These are phyloP conservation scores for Drosophila sechellia DNA, from an alignment of 1,140 invertebrate species.

Conservation along the genomic window DNA sequence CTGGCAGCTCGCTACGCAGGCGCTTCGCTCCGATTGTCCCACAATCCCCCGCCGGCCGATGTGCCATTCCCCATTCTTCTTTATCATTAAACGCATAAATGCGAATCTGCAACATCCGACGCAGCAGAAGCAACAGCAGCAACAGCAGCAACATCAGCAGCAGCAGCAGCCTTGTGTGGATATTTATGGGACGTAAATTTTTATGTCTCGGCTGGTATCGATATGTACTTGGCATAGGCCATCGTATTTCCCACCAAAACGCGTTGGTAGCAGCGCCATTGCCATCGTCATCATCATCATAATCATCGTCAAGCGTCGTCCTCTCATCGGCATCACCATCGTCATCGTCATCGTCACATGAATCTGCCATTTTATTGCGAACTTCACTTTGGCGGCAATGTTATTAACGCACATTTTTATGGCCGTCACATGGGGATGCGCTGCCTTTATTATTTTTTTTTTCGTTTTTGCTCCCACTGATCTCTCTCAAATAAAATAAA, in stretches of 20 bases:
- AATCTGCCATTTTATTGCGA: slow-evolving; percentile 83
- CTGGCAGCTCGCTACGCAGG: slow-evolving; percentile 67
- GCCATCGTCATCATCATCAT: slow-evolving; percentile 28
- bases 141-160: slow-evolving; percentile 3
- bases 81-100: slow-evolving; percentile 83
- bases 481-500: slow-evolving; percentile 39
- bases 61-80: slow-evolving; percentile 55
- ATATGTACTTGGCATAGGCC: slow-evolving; percentile 53
- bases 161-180: slow-evolving; percentile 68
- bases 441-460: background rate
- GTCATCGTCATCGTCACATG: slow-evolving; percentile 72
- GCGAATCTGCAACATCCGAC: slow-evolving; percentile 65
- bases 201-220: slow-evolving; percentile 62
- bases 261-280: slow-evolving; percentile 75
- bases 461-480: background rate
- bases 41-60: slow-evolving; percentile 8
- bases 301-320: slow-evolving; percentile 27
- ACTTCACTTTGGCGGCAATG: slow-evolving; percentile 82
- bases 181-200: slow-evolving; percentile 83
- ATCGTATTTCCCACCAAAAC: slow-evolving; percentile 75
- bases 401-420: slow-evolving; percentile 83
- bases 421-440: slow-evolving; percentile 51
- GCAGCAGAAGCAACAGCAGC: slow-evolving; percentile 6
- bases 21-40: slow-evolving; percentile 9
- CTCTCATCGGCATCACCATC: slow-evolving; percentile 39